Conservation (phyloP, 2,888 invertebrate species). For the Halictus ligatus region DNA sequence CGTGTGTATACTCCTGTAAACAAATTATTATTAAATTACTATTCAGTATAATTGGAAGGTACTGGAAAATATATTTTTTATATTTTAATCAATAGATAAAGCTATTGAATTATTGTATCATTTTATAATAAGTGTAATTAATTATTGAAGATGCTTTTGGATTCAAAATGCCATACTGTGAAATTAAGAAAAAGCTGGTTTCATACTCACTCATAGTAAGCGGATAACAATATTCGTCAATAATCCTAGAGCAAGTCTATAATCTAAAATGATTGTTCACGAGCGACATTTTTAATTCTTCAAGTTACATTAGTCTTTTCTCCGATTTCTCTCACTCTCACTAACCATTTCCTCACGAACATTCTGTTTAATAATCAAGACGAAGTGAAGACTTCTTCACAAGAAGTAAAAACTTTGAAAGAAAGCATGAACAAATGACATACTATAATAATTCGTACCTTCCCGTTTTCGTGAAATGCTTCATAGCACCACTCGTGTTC, state of each 20-base stretch:
- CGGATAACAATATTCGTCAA: not conserved
- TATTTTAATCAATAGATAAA: not conserved
- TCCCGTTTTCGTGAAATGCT: not conserved
- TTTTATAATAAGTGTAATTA: not conserved
- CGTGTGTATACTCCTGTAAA: not conserved
- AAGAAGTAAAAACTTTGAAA: not conserved
- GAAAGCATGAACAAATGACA: not conserved
- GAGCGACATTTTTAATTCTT: not conserved
- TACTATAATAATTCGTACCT: not conserved
- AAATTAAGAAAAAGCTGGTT: not conserved
- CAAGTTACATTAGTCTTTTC: not conserved
- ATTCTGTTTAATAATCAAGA: not conserved
- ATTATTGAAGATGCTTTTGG: slow-evolving; percentile 29
- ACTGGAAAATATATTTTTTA: slow-evolving; percentile 32
- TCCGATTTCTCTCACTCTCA: not conserved
- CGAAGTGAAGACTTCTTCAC: too few relatives aligned
- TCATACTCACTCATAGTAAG: slow-evolving; percentile 12
- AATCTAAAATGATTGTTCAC: not conserved
- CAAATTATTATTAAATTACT: not conserved
- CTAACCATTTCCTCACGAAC: not conserved
- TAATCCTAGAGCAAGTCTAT: not conserved
- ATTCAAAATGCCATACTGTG: slow-evolving; percentile 12
- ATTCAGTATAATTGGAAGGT: not conserved
- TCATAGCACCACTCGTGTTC: not conserved
- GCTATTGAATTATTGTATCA: not conserved